Evolutionary conservation across 2,797 vertebrate genomes (phyloP), one percentile per base, ranked within the genome.

Genomic region (Malurus leucopterus): DNA sequence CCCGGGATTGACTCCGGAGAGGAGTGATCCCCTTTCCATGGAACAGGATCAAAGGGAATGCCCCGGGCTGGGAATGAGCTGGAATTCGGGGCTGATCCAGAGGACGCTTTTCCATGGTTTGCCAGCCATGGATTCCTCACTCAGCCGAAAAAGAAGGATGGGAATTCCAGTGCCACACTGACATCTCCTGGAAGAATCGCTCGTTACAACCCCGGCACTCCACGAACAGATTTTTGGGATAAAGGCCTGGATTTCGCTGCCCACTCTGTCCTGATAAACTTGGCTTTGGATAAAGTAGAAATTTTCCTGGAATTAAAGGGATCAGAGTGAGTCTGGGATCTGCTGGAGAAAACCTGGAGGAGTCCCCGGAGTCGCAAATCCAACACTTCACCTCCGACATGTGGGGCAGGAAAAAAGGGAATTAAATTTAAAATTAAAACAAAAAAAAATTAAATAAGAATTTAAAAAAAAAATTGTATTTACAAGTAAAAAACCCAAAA

Each of bases 131-230:
- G 32, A 62, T 63, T 20, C 13, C 44, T 7, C 5, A 0, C 72
- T 7, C 34, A 14, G 7, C 8, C 2, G 19, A 18, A 44, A 34
- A 84, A 29, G 36, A 6, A 30, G 76, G 54, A 8, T 24, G 51
- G 11, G 9, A 91, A 91, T 53, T 20, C 78, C 77, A 24, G 81
- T 44, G 27, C 57, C 57, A 63, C 81, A 85, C 88, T 94, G 93
- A 94, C 94, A 94, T 87, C 89, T 90, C 32, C 11, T 89, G 88
- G 89, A 53, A 55, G 40, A 59, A 71, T 27, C 19, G 9, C 30
- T 51, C 6, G 1, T 58, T 89, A 26, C 89, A 90, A 24, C 11
- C 6, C 59, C 62, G 2, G 26, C 0, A 0, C 18, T 18, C 4
- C 15, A 9, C 76, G 41, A 22, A 4, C 2, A 5, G 34, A 2